A percentile compares a stretch with the other conserved stretches of the same genome.
Evolutionary conservation across 2,113 vertebrate genomes (phyloP).

Genomic region (Dipodomys ordii): DNA sequence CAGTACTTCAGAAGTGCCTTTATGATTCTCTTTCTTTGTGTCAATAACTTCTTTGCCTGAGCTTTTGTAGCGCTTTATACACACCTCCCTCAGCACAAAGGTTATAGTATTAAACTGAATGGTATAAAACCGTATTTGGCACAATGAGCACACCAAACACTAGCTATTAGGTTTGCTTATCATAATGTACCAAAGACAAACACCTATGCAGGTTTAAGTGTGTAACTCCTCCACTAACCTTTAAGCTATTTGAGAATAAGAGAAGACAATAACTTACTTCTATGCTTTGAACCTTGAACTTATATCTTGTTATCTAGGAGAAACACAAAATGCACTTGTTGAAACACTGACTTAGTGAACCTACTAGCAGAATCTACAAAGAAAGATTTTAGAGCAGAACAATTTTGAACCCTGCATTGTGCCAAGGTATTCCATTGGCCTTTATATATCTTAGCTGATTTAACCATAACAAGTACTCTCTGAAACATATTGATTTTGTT

Average conservation of each 20-base stretch:
- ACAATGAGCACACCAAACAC: neutral
- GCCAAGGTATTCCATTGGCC: neutral
- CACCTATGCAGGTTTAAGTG: neutral
- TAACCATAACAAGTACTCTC: neutral
- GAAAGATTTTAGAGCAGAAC: neutral
- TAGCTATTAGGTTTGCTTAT: slow-evolving; percentile 9
- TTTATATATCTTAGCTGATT: neutral
- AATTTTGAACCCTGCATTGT: neutral
- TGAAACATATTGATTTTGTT: slow-evolving; percentile 37
- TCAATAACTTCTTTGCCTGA: neutral
- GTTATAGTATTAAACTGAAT: neutral
- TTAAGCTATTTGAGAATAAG: slow-evolving; percentile 18
- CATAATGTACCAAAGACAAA: slow-evolving; percentile 24
- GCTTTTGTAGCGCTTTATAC: neutral
- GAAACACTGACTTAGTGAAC: neutral
- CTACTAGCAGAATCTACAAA: neutral
- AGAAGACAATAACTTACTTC: slow-evolving; percentile 35
- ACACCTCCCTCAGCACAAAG: neutral
- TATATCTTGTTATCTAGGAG: neutral
- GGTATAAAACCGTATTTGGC: neutral
- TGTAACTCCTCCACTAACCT: neutral
- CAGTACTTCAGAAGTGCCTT: neutral
- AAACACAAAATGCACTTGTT: neutral
- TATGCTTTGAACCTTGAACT: neutral
- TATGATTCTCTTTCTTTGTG: slow-evolving; percentile 12